A percentile compares a stretch with the other conserved stretches of the same genome.
These are phyloP conservation scores for Trematomus loennbergii DNA, from an alignment of 2,113 vertebrate species.

Conservation along the genomic window DNA sequence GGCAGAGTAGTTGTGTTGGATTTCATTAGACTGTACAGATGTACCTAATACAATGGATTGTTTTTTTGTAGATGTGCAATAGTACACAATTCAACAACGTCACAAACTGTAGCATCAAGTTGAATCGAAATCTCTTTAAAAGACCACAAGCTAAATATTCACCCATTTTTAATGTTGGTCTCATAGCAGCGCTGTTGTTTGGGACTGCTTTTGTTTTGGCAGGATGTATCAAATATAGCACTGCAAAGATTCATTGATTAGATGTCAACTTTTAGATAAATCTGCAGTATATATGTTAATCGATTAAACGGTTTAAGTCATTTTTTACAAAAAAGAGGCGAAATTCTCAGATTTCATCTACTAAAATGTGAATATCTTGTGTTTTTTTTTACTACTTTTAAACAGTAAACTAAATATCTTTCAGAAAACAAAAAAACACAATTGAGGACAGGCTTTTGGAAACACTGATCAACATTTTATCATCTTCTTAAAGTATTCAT, in stretches of 20 bases:
- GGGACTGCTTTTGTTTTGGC: background rate
- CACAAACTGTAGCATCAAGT: conserved; percentile 2
- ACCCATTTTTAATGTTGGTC: background rate
- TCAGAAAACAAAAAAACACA: too few relatives aligned
- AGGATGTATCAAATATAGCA: background rate
- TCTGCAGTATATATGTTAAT: too few relatives aligned
- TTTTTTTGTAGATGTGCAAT: background rate
- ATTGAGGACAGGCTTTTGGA: too few relatives aligned
- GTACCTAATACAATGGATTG: conserved; percentile 22
- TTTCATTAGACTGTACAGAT: background rate
- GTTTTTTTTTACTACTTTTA: too few relatives aligned
- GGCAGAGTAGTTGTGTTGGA: background rate
- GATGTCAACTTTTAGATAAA: too few relatives aligned
- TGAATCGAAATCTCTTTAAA: background rate
- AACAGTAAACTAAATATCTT: too few relatives aligned
- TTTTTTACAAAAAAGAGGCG: too few relatives aligned
- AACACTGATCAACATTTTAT: too few relatives aligned
- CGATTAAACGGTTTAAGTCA: too few relatives aligned
- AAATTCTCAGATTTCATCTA: too few relatives aligned
- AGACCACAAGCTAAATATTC: background rate
- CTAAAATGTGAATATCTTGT: too few relatives aligned
- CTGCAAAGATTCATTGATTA: background rate
- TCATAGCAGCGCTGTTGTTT: conserved; percentile 1
- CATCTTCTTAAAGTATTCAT: too few relatives aligned
- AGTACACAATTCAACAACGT: background rate